phyloP scores from a whole-genome alignment of 1,140 invertebrate genomes.

The Temnothorax nylanderi region DNA sequence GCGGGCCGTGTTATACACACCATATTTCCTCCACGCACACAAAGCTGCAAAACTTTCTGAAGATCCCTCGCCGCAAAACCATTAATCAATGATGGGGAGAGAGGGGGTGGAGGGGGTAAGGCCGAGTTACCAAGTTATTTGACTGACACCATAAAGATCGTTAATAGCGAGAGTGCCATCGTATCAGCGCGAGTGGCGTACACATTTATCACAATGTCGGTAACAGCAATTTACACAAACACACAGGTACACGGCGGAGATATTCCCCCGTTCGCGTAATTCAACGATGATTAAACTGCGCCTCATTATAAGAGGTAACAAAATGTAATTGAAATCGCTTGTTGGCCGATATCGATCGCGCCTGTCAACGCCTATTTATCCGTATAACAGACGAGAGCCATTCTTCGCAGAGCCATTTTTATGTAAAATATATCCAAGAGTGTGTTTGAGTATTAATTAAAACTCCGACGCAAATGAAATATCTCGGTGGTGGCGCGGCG shows the following conservation, averaged over 20 bases:
- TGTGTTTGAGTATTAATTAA: slow-evolving; percentile 55
- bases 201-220: slow-evolving; percentile 61
- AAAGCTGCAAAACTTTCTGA: slow-evolving; percentile 50
- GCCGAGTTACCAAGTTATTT: slow-evolving; percentile 58
- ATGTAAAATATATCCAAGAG: slow-evolving; percentile 48
- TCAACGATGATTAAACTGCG: slow-evolving; percentile 62
- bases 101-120: not conserved
- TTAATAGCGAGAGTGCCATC: slow-evolving; percentile 60
- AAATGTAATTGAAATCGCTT: slow-evolving; percentile 61
- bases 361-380: slow-evolving; percentile 53
- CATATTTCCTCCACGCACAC: slow-evolving; percentile 36
- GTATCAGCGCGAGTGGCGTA: slow-evolving; percentile 53
- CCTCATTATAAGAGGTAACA: slow-evolving; percentile 61
- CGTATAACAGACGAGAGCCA: slow-evolving; percentile 33
- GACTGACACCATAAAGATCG: slow-evolving; percentile 61
- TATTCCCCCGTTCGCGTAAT: slow-evolving; percentile 41
- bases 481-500: not conserved
- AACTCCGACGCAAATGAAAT: slow-evolving; percentile 31
- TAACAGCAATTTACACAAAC: slow-evolving; percentile 57
- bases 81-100: slow-evolving; percentile 43
- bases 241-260: not conserved
- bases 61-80: slow-evolving; percentile 38
- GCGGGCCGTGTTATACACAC: slow-evolving; percentile 27
- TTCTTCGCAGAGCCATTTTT: slow-evolving; percentile 37
- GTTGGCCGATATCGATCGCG: slow-evolving; percentile 46